Conservation (phyloP, 1,140 invertebrate species). For the Amphibalanus amphitrite region DNA sequence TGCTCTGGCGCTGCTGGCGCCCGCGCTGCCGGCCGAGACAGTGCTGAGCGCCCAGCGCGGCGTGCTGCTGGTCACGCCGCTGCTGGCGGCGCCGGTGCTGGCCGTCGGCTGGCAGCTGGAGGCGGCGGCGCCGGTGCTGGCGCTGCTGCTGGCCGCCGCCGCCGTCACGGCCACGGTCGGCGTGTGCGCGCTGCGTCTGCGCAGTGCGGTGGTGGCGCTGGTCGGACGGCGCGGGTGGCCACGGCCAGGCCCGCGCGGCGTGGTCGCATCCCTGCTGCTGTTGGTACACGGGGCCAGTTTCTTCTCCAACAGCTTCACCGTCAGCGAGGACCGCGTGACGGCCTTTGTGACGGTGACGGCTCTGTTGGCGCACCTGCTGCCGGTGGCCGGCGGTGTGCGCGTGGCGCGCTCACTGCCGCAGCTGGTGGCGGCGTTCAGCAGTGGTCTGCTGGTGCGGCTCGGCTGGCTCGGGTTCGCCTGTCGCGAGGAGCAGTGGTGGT, state of each 20-base stretch:
- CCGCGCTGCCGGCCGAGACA: not conserved
- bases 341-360: slow-evolving; percentile 43
- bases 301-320: slow-evolving; percentile 85
- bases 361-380: slow-evolving; percentile 21
- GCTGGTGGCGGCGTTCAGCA: slow-evolving; percentile 1
- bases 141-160: slow-evolving; percentile 9
- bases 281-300: not conserved
- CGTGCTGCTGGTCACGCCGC: not conserved
- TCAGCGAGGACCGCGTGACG: slow-evolving; percentile 62
- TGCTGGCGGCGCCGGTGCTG: not conserved
- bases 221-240: not conserved
- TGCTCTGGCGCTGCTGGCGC: not conserved
- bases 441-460: slow-evolving; percentile 27
- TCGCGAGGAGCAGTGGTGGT: slow-evolving; percentile 53
- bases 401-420: not conserved
- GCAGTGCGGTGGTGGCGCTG: slow-evolving; percentile 2
- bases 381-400: not conserved
- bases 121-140: not conserved
- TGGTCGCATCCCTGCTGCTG: not conserved
- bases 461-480: slow-evolving; percentile 53
- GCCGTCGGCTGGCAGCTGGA: not conserved
- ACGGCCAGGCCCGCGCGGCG: not conserved
- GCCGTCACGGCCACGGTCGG: slow-evolving; percentile 11
- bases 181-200: slow-evolving; percentile 30
- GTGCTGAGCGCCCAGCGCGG: not conserved